Base-by-base conservation (phyloP, 2,888 invertebrate species). In the Cerastis leucographa region DNA sequence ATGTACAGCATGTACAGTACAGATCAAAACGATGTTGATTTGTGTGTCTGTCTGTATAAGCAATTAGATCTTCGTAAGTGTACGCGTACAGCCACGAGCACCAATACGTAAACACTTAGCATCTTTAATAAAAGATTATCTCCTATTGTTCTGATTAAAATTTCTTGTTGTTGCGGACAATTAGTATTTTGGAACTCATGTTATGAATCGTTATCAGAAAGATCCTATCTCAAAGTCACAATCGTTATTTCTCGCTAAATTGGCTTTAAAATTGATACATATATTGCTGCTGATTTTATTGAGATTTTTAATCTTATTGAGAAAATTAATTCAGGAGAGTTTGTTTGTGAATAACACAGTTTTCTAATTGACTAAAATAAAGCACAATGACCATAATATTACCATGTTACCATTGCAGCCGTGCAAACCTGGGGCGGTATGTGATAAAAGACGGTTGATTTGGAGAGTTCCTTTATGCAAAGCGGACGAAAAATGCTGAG, bases 401-500 rank as follows among this genome's bases (percentile, higher is more conserved):
- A 6, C 1, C 14, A 14, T 54, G 54, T 4, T n/a, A 9, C 4
- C 54, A 25, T 56, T 56, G 25, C 25, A 56, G 25, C 2, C 56
- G 14, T 25, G 7, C 8, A 56, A 56, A 17, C 3, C 7, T 56
- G 14, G 2, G 0, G 25, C 0, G 7, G 17, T 8, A 49, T 64
- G n/a, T 42, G 4, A 14, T n/a, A 42, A 8, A 64, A n/a, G 0
- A 42, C 14, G 22, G 11, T 17, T 17, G 11, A 51, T 68, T 62
- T 81, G 2, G 44, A 51, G 29, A 29, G 67, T 83, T 85, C 54
- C 64, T 85, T 85, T 86, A 83, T 64, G 71, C 78, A 71, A 83
- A 82, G 64, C 17, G 83, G 86, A 82, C 78, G 54, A 65, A 85
- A 82, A 82, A 83, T 22, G 82, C 82, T 82, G 71, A 49, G 54